Evolutionary conservation across 2,888 invertebrate genomes (phyloP).

Genomic region (Dascillus cervinus): DNA sequence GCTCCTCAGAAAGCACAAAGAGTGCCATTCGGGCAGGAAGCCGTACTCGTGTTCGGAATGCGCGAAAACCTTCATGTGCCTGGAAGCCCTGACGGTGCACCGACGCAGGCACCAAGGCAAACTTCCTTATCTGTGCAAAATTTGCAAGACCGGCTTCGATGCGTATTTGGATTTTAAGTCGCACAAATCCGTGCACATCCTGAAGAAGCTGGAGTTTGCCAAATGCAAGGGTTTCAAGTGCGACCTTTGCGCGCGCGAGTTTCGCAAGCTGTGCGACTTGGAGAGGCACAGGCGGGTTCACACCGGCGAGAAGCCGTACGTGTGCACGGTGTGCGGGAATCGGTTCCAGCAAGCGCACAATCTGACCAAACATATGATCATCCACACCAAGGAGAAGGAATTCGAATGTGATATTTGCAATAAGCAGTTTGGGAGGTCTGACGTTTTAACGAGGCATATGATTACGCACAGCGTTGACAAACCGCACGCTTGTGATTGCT

Average conservation of each 20-base stretch:
- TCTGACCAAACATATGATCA: constrained; percentile 37
- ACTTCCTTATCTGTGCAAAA: constrained; percentile 33
- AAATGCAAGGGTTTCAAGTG: constrained; percentile 30
- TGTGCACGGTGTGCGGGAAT: constrained; percentile 29
- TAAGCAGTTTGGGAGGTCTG: constrained; percentile 36
- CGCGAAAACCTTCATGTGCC: constrained; percentile 20
- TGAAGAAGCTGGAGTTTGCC: constrained; percentile 23
- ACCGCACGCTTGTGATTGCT: constrained; percentile 33
- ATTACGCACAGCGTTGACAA: constrained; percentile 37
- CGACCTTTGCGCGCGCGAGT: constrained; percentile 33
- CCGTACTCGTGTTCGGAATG: constrained; percentile 32
- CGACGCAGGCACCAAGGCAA: constrained; percentile 35
- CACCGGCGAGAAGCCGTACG: constrained; percentile 38
- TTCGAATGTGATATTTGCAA: constrained; percentile 37
- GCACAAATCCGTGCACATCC: constrained; percentile 31
- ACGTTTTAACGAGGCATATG: constrained; percentile 37
- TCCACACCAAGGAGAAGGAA: constrained; percentile 36
- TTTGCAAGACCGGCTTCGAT: constrained; percentile 33
- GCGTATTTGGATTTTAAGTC: constrained; percentile 26
- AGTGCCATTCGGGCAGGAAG: constrained; percentile 24
- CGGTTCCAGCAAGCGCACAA: constrained; percentile 34
- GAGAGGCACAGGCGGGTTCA: constrained; percentile 38
- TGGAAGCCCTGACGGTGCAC: constrained; percentile 34
- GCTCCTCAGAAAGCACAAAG: constrained; percentile 28
- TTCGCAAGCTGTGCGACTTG: constrained; percentile 36